Conservation (phyloP, 1,140 invertebrate genomes). For the Sinella curviseta region DNA sequence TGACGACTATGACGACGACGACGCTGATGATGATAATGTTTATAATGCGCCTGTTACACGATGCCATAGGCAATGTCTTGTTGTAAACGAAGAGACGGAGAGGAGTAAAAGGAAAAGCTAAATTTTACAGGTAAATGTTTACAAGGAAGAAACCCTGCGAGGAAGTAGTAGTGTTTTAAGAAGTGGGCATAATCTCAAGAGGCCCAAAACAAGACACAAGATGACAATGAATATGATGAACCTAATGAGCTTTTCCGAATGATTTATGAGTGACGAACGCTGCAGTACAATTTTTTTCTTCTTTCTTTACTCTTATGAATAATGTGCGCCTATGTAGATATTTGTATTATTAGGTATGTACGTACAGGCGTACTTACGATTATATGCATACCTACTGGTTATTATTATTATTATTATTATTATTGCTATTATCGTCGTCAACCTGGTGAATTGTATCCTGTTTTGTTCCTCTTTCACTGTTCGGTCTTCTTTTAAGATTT, state of each 20-base stretch:
- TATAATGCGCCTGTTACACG: background rate
- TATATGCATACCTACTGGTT: no score
- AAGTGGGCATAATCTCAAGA: constrained; percentile 2
- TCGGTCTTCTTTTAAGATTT: no score
- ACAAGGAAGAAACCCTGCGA: constrained; percentile 3
- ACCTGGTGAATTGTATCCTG: no score
- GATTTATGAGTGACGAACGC: constrained; percentile 13
- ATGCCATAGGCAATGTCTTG: background rate
- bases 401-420: no score
- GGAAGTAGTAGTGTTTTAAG: constrained; percentile 19
- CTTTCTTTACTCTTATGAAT: no score
- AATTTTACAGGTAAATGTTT: background rate
- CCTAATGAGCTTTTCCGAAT: constrained; percentile 24
- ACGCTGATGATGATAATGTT: no score
- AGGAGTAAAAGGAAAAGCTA: constrained; percentile 17
- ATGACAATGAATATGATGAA: constrained; percentile 26
- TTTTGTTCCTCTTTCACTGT: no score
- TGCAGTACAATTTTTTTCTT: background rate
- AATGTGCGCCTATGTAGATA: no score
- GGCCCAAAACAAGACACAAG: constrained; percentile 1
- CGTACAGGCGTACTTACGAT: no score
- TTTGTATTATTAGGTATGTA: no score
- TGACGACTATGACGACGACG: background rate
- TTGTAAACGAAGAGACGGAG: no score
- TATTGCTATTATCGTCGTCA: no score